Base-by-base conservation (phyloP, 2,888 invertebrate species). In the Portevinia maculata region DNA sequence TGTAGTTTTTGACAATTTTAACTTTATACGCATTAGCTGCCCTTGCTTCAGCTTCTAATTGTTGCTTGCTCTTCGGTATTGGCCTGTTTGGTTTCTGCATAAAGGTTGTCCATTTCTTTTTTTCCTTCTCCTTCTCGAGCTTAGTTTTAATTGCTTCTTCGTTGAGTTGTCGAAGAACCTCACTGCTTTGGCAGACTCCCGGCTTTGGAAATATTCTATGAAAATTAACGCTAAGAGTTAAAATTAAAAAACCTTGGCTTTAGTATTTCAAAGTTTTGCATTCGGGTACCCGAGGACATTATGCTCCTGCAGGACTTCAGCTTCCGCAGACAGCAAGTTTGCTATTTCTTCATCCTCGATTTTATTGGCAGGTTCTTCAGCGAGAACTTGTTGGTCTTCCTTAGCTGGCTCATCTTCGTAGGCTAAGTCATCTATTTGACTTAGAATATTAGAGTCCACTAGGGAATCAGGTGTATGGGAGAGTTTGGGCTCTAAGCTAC, bases 1-100 rank as follows among this genome's bases (percentile, higher is more conserved):
- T 70, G 48, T 84, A 71, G 15, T 78, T 93, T 87, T 92, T 93
- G 1, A 92, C 91, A 79, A 93, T 93, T 86, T 91, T 91, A 73
- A 93, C 92, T 90, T 91, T 92, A 85, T 93, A 93, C 32, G 90
- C 89, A 85, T 90, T 89, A 30, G 86, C 90, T 87, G 87, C 87
- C 19, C 88, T 85, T 0, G 86, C 85, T 28, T 90, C 89, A 1
- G 88, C 88, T 75, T 90, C 89, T 44, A 90, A 60, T 78, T 89
- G 87, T 4, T 87, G 87, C 67, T 88, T 89, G 69, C 88, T 89
- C 79, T 89, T 90, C 6, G 95, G 95, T 84, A 93, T 92, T 0
- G 95, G 94, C 17, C 95, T 91, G 85, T 93, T 92, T 0, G 96
- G 96, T 86, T 94, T 95, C 89, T 95, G 94, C 79, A 96, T 88